phyloP scores from a whole-genome alignment of 2,888 invertebrate genomes.

The Noctua janthe region DNA sequence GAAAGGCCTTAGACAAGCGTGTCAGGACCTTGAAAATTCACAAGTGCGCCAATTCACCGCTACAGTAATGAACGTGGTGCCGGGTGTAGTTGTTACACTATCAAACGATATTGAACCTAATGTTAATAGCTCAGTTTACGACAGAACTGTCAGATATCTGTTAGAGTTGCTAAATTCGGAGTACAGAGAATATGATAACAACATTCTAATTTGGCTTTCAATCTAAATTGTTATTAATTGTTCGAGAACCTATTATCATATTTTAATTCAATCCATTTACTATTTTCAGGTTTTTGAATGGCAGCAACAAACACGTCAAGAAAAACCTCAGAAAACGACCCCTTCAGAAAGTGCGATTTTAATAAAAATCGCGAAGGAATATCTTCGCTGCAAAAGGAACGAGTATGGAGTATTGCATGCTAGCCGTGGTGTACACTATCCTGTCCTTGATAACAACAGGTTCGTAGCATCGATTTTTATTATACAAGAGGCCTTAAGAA shows the following conservation, averaged over 20 bases:
- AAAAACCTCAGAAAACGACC: constrained; percentile 17
- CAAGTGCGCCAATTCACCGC: constrained; percentile 73
- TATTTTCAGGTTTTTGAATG: constrained; percentile 60
- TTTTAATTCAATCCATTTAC: constrained; percentile 9
- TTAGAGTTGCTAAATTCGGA: neutral
- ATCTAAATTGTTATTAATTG: neutral
- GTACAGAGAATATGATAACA: constrained; percentile 14
- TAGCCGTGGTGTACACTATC: constrained; percentile 74
- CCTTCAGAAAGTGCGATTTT: constrained; percentile 29
- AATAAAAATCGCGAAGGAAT: constrained; percentile 12
- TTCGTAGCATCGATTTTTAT: constrained; percentile 68
- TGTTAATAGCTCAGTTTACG: constrained; percentile 26
- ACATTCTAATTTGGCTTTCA: neutral
- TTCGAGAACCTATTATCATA: neutral
- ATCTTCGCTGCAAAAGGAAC: constrained; percentile 22
- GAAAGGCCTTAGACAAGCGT: constrained; percentile 75
- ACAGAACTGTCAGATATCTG: constrained; percentile 7
- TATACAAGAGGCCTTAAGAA: neutral
- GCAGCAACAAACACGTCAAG: constrained; percentile 16
- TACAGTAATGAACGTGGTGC: constrained; percentile 67
- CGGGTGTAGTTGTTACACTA: constrained; percentile 49
- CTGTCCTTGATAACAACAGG: constrained; percentile 81
- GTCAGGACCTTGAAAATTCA: constrained; percentile 78
- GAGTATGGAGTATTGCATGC: constrained; percentile 77
- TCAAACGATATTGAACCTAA: constrained; percentile 53